These are phyloP conservation scores for Tricholaema leucomelas DNA, from an alignment of 2,113 vertebrate species.

Conservation along the genomic window DNA sequence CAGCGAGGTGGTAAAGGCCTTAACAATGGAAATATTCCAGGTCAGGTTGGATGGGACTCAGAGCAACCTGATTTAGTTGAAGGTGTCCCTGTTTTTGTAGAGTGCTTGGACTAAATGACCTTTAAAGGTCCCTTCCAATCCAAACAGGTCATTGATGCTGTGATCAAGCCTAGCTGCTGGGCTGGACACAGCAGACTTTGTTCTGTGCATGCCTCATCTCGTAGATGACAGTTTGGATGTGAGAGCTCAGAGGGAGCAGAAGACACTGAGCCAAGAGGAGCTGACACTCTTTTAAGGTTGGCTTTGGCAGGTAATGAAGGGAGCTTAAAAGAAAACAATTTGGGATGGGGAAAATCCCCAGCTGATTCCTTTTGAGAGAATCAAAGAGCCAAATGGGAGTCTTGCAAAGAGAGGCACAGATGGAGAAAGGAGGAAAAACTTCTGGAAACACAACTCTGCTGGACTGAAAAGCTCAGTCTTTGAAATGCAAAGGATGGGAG, in stretches of 20 bases:
- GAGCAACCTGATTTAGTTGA: background rate
- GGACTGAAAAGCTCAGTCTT: background rate
- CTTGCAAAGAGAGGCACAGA: background rate
- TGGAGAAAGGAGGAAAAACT: background rate
- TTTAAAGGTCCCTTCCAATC: background rate
- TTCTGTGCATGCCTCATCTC: fast-evolving
- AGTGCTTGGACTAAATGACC: background rate
- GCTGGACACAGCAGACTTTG: background rate
- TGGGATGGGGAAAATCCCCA: background rate
- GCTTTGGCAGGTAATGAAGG: background rate
- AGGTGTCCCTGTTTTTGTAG: background rate
- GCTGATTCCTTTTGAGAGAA: background rate
- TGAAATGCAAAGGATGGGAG: background rate
- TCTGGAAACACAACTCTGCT: background rate
- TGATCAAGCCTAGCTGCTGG: background rate
- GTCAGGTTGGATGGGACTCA: background rate
- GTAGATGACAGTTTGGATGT: background rate
- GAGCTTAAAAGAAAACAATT: background rate
- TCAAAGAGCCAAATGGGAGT: background rate
- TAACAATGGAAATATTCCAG: background rate
- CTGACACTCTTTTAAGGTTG: background rate
- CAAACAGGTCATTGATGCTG: background rate
- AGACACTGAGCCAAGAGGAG: background rate
- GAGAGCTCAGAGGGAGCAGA: background rate
- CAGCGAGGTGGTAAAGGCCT: background rate